phyloP scores from a whole-genome alignment of 2,797 vertebrate genomes.

The Saguinus oedipus region DNA sequence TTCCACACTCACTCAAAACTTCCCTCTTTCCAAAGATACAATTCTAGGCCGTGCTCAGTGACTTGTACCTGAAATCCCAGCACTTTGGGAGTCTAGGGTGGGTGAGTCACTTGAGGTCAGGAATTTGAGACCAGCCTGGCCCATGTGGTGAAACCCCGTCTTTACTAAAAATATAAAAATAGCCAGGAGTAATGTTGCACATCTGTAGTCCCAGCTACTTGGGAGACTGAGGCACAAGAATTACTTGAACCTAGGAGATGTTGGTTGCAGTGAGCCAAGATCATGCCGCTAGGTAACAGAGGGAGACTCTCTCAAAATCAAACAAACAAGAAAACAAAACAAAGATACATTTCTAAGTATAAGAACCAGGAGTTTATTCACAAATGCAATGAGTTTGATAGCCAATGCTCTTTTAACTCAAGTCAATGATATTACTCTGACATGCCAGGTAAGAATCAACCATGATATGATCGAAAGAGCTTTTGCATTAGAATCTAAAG shows the following conservation, averaged over 20 bases:
- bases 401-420: neutral
- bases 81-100: no score
- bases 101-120: neutral
- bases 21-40: neutral
- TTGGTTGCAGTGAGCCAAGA: neutral
- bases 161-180: neutral
- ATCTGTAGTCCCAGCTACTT: neutral
- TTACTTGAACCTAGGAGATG: neutral
- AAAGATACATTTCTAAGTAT: neutral
- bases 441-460: neutral
- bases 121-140: neutral
- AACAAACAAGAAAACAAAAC: neutral
- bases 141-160: neutral
- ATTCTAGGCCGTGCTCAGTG: neutral
- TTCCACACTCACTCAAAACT: neutral
- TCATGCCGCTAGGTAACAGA: neutral
- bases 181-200: neutral
- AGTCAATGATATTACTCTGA: neutral
- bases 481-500: neutral
- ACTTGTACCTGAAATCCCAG: neutral
- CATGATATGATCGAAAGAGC: neutral
- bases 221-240: neutral
- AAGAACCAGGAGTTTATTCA: neutral
- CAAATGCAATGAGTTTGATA: neutral
- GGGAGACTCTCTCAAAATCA: neutral